Percentiles rank a stretch among this genome's conserved stretches.
Evolutionary conservation across 2,888 invertebrate genomes (phyloP).

Genomic region (Tipula vernalis): DNA sequence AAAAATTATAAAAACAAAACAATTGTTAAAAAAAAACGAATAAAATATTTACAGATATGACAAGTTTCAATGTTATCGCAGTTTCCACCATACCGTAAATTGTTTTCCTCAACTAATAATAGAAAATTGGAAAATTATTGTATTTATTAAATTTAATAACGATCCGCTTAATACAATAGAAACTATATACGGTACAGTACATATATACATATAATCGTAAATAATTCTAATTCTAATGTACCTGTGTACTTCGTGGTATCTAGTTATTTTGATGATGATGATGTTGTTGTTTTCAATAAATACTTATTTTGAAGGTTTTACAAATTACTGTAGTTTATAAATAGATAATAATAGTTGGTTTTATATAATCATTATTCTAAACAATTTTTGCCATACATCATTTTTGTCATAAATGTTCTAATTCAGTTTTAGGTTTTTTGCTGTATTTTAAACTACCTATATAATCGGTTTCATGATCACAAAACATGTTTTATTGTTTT

Average conservation of each 20-base stretch:
- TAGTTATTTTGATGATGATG: background rate
- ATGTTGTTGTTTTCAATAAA: background rate
- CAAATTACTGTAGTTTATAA: no score
- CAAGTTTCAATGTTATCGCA: background rate
- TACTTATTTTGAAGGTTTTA: background rate
- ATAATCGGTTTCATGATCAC: no score
- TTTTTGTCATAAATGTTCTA: no score
- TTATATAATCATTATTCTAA: no score
- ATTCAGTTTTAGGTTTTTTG: no score
- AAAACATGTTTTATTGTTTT: no score
- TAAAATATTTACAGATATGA: no score
- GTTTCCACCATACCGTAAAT: background rate
- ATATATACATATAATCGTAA: background rate
- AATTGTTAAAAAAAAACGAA: background rate
- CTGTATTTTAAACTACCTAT: no score
- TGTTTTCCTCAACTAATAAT: background rate
- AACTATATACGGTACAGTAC: background rate
- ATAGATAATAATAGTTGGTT: no score
- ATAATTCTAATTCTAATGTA: background rate
- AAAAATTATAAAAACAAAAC: background rate
- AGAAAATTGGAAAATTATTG: background rate
- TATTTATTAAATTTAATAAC: background rate
- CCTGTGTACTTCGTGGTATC: background rate
- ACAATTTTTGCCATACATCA: no score
- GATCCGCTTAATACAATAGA: background rate